Conservation (phyloP, 2,888 invertebrate species). For the Pristionchus exspectatus region DNA sequence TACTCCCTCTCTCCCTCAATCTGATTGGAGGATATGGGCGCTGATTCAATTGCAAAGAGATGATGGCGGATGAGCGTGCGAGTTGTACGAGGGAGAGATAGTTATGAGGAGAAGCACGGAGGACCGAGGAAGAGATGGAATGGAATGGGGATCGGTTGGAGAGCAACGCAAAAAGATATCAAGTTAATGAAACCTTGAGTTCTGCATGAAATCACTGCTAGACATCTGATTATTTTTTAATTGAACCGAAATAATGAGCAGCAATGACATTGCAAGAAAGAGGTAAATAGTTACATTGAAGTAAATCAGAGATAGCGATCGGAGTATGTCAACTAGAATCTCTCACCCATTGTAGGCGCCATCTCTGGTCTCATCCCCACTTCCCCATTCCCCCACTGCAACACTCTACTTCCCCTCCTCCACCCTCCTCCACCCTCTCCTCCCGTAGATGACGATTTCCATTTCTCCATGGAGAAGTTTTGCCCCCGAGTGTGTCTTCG, state of each 20-base stretch:
- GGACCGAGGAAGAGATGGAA: neutral
- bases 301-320: neutral
- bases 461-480: constrained; percentile 40
- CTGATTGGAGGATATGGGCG: constrained; percentile 11
- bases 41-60: neutral
- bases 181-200: too few species aligned
- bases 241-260: too few species aligned
- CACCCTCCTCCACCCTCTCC: neutral
- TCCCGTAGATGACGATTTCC: constrained; percentile 37
- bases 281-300: too few species aligned
- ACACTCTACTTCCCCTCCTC: neutral
- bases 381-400: neutral
- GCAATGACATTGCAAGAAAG: too few species aligned
- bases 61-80: neutral
- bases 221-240: too few species aligned
- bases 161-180: too few species aligned
- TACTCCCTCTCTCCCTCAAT: neutral
- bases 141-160: too few species aligned
- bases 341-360: neutral
- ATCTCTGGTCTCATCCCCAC: neutral
- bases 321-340: neutral
- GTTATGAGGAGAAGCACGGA: neutral
- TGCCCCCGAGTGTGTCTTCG: neutral
- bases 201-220: too few species aligned
- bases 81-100: neutral